Base-by-base conservation (phyloP, 2,113 vertebrate species). In the Macquaria australasica region DNA sequence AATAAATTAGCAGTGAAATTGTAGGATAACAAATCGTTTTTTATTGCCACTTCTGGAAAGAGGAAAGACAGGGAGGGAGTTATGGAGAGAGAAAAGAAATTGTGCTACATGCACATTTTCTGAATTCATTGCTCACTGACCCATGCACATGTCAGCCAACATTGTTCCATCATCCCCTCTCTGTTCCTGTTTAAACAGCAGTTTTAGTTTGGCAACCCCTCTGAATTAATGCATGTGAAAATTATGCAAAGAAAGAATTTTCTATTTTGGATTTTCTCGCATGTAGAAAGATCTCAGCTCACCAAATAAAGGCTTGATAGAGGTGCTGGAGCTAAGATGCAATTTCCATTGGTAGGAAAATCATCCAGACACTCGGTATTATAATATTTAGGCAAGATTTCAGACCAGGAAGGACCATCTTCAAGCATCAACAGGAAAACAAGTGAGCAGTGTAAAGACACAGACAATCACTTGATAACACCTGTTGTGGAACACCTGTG, bases 81-180 rank as follows among this genome's bases (percentile, higher is more conserved):
- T 62, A 69, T 18, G 9, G 77, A n/a, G 9, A 37, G 41, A 71
- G 71, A 62, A 63, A 68, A 62, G 58, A 68, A 64, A 64, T 59
- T n/a, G 23, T 82, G 34, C 55, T 16, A 37, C 41, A 55, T 72
- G 64, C 25, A 70, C 41, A 80, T 84, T 82, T 79, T 66, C n/a
- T 25, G 37, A 68, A 82, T 68, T 79, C 45, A 67, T 77, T 53
- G 69, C 63, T 71, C 51, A 86, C 58, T 79, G 78, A 82, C 63
- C 81, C 81, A 51, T 66, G 50, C 15, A 45, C 74, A 73, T 62
- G 69, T 76, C 73, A 68, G 76, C 76, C 58, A 88, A 45, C 53
- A 72, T 8, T 43, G 31, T 53, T 86, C 77, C 50, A 79, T 90
- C 70, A 72, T 41, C 64, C 48, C 21, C 18, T 31, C 45, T 69